Evolutionary conservation across 2,113 vertebrate species (phyloP).

Genomic region (Campylorhamphus procurvoides): DNA sequence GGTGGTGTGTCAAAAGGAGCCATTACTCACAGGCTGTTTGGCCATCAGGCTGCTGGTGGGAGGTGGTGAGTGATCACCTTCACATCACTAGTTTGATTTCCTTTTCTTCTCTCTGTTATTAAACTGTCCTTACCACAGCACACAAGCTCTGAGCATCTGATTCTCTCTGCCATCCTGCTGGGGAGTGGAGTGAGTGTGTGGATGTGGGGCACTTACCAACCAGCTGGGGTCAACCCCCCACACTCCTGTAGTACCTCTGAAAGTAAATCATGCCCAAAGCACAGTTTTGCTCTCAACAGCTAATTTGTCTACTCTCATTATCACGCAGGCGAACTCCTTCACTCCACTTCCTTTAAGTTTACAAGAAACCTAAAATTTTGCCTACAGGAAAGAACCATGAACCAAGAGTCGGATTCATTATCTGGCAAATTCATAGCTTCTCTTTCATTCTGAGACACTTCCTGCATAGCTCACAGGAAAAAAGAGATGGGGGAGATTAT

Average conservation of each 20-base stretch:
- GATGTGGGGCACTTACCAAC: background rate
- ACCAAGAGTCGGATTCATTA: background rate
- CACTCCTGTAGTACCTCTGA: background rate
- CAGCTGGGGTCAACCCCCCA: background rate
- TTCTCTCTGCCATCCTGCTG: background rate
- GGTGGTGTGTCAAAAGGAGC: background rate
- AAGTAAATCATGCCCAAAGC: background rate
- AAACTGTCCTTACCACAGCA: background rate
- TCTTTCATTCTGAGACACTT: slow-evolving; percentile 62
- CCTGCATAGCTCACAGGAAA: slow-evolving; percentile 44
- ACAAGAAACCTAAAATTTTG: slow-evolving; percentile 52
- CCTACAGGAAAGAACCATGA: slow-evolving; percentile 47
- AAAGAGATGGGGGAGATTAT: background rate
- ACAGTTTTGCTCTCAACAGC: background rate
- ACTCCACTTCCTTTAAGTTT: slow-evolving; percentile 52
- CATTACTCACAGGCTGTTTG: background rate
- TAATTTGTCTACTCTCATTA: slow-evolving; percentile 7
- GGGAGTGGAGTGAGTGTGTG: background rate
- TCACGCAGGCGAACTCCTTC: background rate
- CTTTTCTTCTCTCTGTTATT: background rate
- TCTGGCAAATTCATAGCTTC: slow-evolving; percentile 46
- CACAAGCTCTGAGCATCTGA: background rate
- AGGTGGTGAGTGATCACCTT: background rate
- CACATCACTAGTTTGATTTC: background rate
- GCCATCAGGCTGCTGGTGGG: background rate